Conservation (phyloP, 2,797 vertebrate genomes). For the Hippocampus kuda region DNA sequence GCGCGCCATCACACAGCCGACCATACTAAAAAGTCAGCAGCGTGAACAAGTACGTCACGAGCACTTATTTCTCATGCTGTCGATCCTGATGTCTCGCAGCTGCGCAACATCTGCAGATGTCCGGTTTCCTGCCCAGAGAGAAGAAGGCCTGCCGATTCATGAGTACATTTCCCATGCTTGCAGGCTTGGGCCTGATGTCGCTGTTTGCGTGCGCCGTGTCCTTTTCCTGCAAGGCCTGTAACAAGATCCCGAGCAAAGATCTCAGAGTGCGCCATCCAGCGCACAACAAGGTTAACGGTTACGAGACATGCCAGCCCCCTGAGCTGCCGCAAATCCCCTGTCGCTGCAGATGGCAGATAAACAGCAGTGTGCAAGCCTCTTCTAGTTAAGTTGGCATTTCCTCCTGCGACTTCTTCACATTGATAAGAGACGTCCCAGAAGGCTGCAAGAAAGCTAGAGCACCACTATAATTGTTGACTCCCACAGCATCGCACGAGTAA, state of each 20-base stretch:
- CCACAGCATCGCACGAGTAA: conserved; percentile 42
- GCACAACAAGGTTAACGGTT: conserved; percentile 43
- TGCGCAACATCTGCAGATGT: conserved; percentile 65
- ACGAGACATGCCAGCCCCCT: conserved; percentile 19
- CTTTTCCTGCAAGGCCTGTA: conserved; percentile 39
- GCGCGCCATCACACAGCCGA: conserved; percentile 11
- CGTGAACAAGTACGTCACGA: conserved; percentile 31
- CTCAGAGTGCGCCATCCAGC: conserved; percentile 32
- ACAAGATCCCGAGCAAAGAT: conserved; percentile 47
- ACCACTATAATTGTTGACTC: conserved; percentile 38
- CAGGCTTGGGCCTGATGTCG: conserved; percentile 45
- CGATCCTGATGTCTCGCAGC: conserved; percentile 61
- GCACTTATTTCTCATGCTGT: conserved; percentile 52
- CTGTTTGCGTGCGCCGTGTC: conserved; percentile 29
- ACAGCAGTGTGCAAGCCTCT: conserved; percentile 52
- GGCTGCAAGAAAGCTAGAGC: conserved; percentile 24
- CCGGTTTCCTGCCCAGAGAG: conserved; percentile 52
- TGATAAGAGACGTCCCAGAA: conserved; percentile 55
- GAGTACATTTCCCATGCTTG: conserved; percentile 55
- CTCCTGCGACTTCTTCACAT: conserved; percentile 63
- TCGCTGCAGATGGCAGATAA: conserved; percentile 50
- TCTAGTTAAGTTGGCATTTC: conserved; percentile 71
- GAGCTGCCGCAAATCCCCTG: conserved; percentile 27
- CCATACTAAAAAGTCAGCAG: conserved; percentile 19
- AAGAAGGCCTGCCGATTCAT: conserved; percentile 45